A percentile compares a stretch with the other conserved stretches of the same genome.
Evolutionary conservation across 30 jellyfish, hydroid and myxozoan genomes (phyloP).

Genomic region (Cassiopea andromeda): DNA sequence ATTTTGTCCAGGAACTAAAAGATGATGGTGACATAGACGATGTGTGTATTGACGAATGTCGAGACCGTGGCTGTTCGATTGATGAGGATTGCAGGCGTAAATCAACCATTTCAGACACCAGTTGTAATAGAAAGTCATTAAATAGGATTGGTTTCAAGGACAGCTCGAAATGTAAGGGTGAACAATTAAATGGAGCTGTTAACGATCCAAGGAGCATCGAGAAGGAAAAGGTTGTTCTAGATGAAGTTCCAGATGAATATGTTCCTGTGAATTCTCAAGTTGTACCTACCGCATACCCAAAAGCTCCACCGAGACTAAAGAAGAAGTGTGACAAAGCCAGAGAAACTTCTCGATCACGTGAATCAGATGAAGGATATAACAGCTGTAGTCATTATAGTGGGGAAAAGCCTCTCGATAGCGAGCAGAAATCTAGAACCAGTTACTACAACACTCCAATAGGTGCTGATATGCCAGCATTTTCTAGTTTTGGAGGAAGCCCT

Average conservation of each 20-base stretch:
- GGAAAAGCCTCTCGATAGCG: slow-evolving; percentile 67
- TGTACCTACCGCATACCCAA: slow-evolving; percentile 16
- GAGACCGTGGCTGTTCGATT: slow-evolving; percentile 11
- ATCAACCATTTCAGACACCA: background rate
- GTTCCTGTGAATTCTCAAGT: slow-evolving; percentile 15
- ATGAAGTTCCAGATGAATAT: slow-evolving; percentile 25
- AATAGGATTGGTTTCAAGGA: background rate
- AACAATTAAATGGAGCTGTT: background rate
- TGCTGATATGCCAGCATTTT: slow-evolving; percentile 54
- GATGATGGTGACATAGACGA: slow-evolving; percentile 51
- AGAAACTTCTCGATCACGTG: slow-evolving; percentile 63
- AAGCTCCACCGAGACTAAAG: slow-evolving; percentile 61
- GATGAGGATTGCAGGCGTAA: background rate
- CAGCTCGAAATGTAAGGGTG: background rate
- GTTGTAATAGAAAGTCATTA: slow-evolving; percentile 4
- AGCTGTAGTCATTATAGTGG: slow-evolving; percentile 95
- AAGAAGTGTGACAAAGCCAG: slow-evolving; percentile 40
- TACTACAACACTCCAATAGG: slow-evolving; percentile 38
- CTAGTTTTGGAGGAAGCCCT: slow-evolving; percentile 65
- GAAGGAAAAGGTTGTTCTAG: background rate
- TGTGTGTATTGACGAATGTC: background rate
- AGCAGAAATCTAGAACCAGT: slow-evolving; percentile 8
- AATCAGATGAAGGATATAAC: slow-evolving; percentile 94
- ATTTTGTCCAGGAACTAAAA: slow-evolving; percentile 54
- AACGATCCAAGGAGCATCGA: background rate